Base-by-base conservation (phyloP, 1,140 invertebrate genomes). In the Euwallacea fornicatus region DNA sequence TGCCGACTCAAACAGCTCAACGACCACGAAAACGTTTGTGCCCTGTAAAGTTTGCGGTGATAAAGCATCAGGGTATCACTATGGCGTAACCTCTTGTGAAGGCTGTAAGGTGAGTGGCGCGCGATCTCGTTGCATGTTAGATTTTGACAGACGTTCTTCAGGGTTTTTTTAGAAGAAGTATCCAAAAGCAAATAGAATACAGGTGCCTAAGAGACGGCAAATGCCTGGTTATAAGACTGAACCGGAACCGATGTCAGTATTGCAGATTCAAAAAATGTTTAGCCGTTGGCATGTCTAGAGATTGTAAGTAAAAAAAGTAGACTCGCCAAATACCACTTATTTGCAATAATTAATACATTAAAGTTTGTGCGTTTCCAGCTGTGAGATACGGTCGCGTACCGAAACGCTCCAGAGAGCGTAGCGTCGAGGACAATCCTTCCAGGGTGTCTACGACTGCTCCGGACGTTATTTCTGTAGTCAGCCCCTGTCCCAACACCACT, bases 201-300 rank as follows among this genome's bases (percentile, higher is more conserved):
- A 87, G 96, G 76, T 99, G 97, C 83, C 85, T 98, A 75, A 86
- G 96, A 65, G 96, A 98, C 84, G 96, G 96, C 73, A 97, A 97
- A 87, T 98, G 97, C 84, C 85, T 97, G 78, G 96, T 99, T 16
- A 97, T 98, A 80, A 87, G 96, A 77, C 87, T 98, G 72, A 99
- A 98, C 84, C 86, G 97, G 64, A 99, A 99, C 86, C 88, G 97
- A 73, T 98, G 97, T 85, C 96, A 98, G 83, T 98, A 95, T 83
- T 99, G 97, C 86, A 89, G 97, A 76, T 98, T 98, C 84, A 97
- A 97, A 84, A 99, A 99, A 90, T 98, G 97, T 84, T 86, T 98
- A 47, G 92, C 94, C 47, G 96, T 98, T 77, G 97, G 97, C 80
- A 99, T 99, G 97, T 97, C 95, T 79, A 89, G 95, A 82, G 96